Conservation (phyloP, 2,888 invertebrate species). For the Adelphocoris suturalis region DNA sequence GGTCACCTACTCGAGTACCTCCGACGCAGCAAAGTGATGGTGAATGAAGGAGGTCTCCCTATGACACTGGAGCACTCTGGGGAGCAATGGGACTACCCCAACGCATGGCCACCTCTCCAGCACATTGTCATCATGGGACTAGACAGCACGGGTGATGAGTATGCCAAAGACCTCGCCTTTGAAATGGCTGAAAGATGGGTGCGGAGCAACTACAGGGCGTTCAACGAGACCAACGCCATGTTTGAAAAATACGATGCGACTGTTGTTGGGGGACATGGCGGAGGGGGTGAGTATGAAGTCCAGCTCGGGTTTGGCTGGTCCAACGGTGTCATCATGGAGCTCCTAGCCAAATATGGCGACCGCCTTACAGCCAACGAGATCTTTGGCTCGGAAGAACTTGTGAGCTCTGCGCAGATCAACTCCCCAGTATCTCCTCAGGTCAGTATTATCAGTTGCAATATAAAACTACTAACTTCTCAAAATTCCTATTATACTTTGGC, state of each 20-base stretch:
- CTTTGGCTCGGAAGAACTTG: conserved; percentile 63
- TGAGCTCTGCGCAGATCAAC: conserved; percentile 57
- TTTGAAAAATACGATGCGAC: conserved; percentile 87
- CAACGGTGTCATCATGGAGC: conserved; percentile 92
- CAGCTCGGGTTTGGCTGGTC: conserved; percentile 97
- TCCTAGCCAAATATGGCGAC: conserved; percentile 85
- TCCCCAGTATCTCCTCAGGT: conserved; percentile 40
- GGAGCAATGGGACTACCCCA: conserved; percentile 95
- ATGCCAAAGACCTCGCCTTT: conserved; percentile 84
- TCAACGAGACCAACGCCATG: conserved; percentile 85
- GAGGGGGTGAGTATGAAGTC: conserved; percentile 94
- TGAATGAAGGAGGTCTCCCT: conserved; percentile 87
- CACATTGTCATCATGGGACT: conserved; percentile 90
- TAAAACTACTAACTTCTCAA: no score
- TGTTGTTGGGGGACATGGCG: conserved; percentile 85
- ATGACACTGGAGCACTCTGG: conserved; percentile 88
- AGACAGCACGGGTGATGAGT: conserved; percentile 83
- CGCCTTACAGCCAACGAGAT: conserved; percentile 62
- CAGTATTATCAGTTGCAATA: neutral
- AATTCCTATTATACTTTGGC: no score
- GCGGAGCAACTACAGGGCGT: conserved; percentile 88
- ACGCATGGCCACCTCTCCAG: conserved; percentile 96
- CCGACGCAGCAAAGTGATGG: conserved; percentile 79
- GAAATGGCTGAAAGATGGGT: conserved; percentile 91
- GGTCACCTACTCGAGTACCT: conserved; percentile 81